Conservation (phyloP, 2,797 vertebrate genomes). For the Gobionotothen gibberifrons region DNA sequence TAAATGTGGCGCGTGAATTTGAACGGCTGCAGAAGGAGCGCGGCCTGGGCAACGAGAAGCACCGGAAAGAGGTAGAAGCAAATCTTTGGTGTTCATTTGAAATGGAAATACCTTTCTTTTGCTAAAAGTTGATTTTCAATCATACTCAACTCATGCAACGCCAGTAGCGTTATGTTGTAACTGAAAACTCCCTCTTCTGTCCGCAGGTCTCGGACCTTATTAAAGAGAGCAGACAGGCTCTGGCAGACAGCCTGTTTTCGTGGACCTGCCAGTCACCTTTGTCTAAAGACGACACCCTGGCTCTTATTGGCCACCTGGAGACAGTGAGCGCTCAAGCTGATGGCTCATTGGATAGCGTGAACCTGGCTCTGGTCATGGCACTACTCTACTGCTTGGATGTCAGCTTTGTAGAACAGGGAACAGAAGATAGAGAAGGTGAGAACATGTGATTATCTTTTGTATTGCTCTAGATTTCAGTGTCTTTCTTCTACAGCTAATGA, state of each 20-base stretch:
- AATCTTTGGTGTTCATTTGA: neutral
- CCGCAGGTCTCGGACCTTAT: slow-evolving; percentile 94
- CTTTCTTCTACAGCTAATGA: slow-evolving; percentile 18
- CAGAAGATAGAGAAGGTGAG: slow-evolving; percentile 94
- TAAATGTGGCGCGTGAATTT: slow-evolving; percentile 93
- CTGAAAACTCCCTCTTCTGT: neutral
- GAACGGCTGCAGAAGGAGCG: slow-evolving; percentile 94
- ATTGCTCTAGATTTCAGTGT: neutral
- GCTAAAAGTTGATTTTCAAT: neutral
- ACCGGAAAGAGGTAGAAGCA: slow-evolving; percentile 92
- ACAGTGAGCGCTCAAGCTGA: slow-evolving; percentile 92
- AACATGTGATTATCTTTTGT: neutral
- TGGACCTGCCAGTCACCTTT: slow-evolving; percentile 97
- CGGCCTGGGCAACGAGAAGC: slow-evolving; percentile 96
- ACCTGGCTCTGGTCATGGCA: slow-evolving; percentile 93
- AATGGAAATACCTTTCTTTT: neutral
- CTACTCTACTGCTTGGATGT: slow-evolving; percentile 97
- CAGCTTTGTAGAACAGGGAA: slow-evolving; percentile 93
- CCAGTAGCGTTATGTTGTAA: neutral
- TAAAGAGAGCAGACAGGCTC: slow-evolving; percentile 92
- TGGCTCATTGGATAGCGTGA: slow-evolving; percentile 92
- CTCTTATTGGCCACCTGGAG: slow-evolving; percentile 93
- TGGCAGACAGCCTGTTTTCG: slow-evolving; percentile 95
- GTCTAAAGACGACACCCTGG: slow-evolving; percentile 93
- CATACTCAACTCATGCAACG: neutral